These are phyloP conservation scores for Orthosia incerta DNA, from an alignment of 2,888 invertebrate genomes.

Conservation along the genomic window DNA sequence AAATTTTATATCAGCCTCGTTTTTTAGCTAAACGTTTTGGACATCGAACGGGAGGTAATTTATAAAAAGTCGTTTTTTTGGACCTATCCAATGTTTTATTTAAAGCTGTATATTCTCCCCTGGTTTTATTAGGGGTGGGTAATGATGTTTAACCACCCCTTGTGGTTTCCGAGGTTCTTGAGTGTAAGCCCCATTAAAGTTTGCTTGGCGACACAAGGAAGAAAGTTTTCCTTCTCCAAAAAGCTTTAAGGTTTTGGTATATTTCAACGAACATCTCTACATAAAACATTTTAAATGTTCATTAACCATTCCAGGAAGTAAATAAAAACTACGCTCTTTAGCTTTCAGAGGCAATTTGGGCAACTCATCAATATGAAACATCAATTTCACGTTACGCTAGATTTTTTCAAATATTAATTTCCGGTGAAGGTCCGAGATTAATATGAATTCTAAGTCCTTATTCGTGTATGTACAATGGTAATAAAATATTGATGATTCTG, in stretches of 20 bases:
- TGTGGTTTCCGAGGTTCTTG: constrained; percentile 34
- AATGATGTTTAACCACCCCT: constrained; percentile 60
- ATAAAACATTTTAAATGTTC: not conserved
- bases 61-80: constrained; percentile 28
- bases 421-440: constrained; percentile 13
- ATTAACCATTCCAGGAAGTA: not conserved
- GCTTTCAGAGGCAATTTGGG: constrained; percentile 1
- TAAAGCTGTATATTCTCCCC: constrained; percentile 13
- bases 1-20: constrained; percentile 48
- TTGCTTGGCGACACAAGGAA: constrained; percentile 34
- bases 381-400: constrained; percentile 9
- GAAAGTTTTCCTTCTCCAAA: not conserved
- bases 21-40: constrained; percentile 33
- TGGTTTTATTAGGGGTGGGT: constrained; percentile 36
- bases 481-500: constrained; percentile 11
- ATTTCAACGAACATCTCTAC: not conserved
- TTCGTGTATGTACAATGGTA: constrained; percentile 12
- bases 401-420: constrained; percentile 35
- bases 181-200: constrained; percentile 41
- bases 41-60: constrained; percentile 38
- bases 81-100: constrained; percentile 40
- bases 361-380: constrained; percentile 21
- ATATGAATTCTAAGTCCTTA: constrained; percentile 1
- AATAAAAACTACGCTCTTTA: not conserved
- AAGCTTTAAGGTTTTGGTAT: not conserved